Base-by-base conservation (phyloP, 2,888 invertebrate species). In the Oxycera nigricornis region DNA sequence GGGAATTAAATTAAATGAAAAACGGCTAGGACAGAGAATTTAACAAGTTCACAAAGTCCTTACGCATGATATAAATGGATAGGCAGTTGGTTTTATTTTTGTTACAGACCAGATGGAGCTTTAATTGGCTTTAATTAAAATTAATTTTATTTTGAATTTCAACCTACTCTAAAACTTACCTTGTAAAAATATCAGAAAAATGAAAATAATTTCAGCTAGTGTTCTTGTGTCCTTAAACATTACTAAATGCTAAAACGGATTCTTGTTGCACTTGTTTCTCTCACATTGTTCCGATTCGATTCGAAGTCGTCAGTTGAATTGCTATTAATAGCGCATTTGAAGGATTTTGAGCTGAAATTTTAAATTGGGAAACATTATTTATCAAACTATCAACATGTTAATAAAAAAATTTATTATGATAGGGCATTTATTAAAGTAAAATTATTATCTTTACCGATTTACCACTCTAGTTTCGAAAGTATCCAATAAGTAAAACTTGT, bases 161-260 rank as follows among this genome's bases (percentile, higher is more conserved):
- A 52, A 3, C n/a, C n/a, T n/a, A 52, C 20, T 50, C 17, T 7
- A n/a, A n/a, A n/a, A 74, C 76, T 76, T 70, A 76, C 76, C 76
- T 52, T 76, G 70, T 41, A 76, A 74, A 73, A 76, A 73, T 68
- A 74, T 65, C 65, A 76, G 72, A 65, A 76, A 74, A 76, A 76
- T 73, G 74, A 76, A 76, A 73, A 76, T 73, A 72, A 73, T 62
- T 73, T 72, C 74, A 76, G 73, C 73, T 68, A 74, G 35, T 73
- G 73, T 65, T 68, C 70, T 73, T 74, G 74, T 74, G 17, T 74
- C 59, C 65, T 76, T 76, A 73, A 74, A 70, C 76, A 76, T 76
- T 62, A 76, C 76, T 76, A 73, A 62, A 65, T 61, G 67, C 76
- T 74, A 73, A 61, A 20, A 55, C 17, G 39, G 59, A 65, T 52